Evolutionary conservation across 2,888 invertebrate genomes (phyloP).

Genomic region (Theretra japonica): DNA sequence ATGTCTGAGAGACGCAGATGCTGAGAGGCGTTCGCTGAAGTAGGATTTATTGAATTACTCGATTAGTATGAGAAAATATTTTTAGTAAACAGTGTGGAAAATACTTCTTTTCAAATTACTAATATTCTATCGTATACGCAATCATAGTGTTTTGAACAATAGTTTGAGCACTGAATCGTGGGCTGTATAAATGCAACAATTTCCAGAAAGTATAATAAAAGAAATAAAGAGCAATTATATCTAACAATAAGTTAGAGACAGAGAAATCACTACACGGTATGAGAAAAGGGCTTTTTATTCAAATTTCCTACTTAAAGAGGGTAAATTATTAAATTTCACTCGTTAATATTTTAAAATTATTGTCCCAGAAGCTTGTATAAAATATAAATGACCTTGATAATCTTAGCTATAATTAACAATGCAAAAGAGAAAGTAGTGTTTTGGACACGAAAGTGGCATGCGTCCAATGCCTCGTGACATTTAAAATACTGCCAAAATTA

Average conservation of each 20-base stretch:
- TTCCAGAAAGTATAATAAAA: no score
- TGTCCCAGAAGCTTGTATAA: neutral
- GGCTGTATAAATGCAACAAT: no score
- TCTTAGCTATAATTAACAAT: slow-evolving; percentile 30
- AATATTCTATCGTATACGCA: no score
- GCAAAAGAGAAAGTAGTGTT: slow-evolving; percentile 27
- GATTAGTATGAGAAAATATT: neutral
- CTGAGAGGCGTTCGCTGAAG: slow-evolving; percentile 89
- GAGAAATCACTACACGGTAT: no score
- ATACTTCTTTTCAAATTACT: no score
- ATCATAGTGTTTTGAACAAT: no score
- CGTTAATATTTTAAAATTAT: neutral
- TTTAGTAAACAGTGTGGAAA: neutral
- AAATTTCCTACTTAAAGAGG: no score
- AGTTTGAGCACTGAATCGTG: no score
- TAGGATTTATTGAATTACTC: neutral
- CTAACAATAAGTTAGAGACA: no score
- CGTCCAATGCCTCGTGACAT: neutral
- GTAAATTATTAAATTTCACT: no score
- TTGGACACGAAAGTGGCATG: slow-evolving; percentile 8
- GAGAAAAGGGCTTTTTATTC: no score
- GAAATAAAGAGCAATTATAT: no score
- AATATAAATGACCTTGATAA: neutral
- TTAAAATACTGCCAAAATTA: slow-evolving; percentile 11
- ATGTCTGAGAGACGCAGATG: slow-evolving; percentile 89